Base-by-base conservation (phyloP, 2,888 invertebrate species). In the Erebia ligea region DNA sequence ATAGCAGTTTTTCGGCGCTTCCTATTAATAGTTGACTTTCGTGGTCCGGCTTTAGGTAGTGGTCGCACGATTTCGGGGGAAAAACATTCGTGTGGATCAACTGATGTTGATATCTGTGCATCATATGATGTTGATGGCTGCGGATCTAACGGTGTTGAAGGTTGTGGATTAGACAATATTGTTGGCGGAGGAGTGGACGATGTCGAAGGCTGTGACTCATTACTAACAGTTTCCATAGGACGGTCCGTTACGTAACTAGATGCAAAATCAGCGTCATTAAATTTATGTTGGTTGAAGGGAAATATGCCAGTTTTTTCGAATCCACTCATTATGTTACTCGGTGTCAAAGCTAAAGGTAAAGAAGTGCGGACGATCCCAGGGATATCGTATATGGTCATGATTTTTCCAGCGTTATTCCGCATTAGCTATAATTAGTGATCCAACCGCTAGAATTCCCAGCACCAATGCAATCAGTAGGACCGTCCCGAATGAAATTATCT, bases 291-390 rank as follows among this genome's bases (percentile, higher is more conserved):
- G 42, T 63, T 64, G 56, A 56, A 68, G 42, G 56, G 64, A 58
- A 57, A 64, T 64, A 69, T 64, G 9, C 69, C 64, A 64, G 64
- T 64, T 48, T 52, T 40, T 57, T 63, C 56, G 15, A 69, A 69
- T 64, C 64, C 58, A 57, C 19, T 58, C 25, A 57, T 64, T 56
- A 64, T 64, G 57, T 69, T 69, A 48, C 21, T 64, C 21, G 62
- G 56, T 56, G 56, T 63, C 42, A 68, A 17, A 57, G 58, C 48
- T 61, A 64, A 45, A 57, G 64, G 57, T 15, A 64, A 58, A 34
- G 58, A 34, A 58, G 56, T 50, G 42, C 64, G 45, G 57, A 69
- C 42, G 42, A 42, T 42, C 42, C 10, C 42, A 42, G 42, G 42
- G 42, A 42, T 42, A 42, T 42, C 42, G 42, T 42, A 42, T 42